Evolutionary conservation across 1,140 invertebrate species (phyloP), one percentile per base, ranked within the genome.

Genomic region (Eueides isabella): DNA sequence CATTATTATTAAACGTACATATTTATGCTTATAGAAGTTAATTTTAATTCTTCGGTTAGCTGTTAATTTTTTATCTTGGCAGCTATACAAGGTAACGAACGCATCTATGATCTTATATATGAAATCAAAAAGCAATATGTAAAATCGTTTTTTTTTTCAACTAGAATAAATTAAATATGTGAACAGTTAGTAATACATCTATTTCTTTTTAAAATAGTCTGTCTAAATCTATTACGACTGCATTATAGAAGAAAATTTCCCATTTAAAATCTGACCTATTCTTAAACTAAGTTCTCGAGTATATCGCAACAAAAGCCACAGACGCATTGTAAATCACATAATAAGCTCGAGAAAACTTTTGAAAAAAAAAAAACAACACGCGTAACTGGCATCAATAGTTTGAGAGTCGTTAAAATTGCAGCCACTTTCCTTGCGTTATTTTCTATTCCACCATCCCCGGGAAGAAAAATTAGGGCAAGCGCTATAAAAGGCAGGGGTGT

Each of bases 401-500:
- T 38, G 64, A 68, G 75, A 70, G 71, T 78, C 75, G 75, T 82
- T 80, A 74, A 78, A 79, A 80, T 81, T 76, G 79, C 77, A 78
- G 41, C 75, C 83, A 81, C 78, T 80, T 80, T 78, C 77, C 75
- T 38, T 79, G 79, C 75, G 35, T 84, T 80, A 84, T 79, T 82
- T 80, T 74, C 76, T 75, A 80, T 76, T 83, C 79, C 71, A 61
- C 80, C 77, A 61, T 78, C 78, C 82, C 76, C n/a, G 14, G 61
- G 26, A 29, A 85, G 81, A 86, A 89, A 87, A 89, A 87, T 87
- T 79, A 82, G 82, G 84, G 79, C 81, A 86, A 88, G 82, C 82
- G 81, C 88, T 80, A 88, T 84, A 87, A 89, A 89, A 89, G 80
- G 81, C 82, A 80, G 80, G 87, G 85, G 85, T 75, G 85, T 85